Evolutionary conservation across 1,140 invertebrate species (phyloP).

Genomic region (Reticulitermes speratus): DNA sequence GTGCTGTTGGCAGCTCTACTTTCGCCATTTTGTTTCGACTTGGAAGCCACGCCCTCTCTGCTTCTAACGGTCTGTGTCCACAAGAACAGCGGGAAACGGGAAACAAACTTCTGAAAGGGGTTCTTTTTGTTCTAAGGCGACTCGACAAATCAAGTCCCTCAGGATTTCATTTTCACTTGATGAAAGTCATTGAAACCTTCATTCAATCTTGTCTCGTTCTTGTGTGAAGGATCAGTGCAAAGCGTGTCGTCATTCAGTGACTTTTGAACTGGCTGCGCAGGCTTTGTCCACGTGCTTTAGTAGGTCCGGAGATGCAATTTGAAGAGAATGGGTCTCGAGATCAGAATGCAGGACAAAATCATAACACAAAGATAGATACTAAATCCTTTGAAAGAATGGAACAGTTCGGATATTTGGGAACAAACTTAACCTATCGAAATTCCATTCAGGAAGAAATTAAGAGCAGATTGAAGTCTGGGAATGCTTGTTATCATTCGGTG

Average conservation of each 20-base stretch:
- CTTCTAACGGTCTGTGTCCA: not conserved
- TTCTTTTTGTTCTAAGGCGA: not conserved
- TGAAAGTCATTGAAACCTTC: conserved; percentile 1
- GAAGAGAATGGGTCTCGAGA: too few relatives aligned
- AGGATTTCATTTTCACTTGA: not conserved
- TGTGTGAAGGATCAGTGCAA: not conserved
- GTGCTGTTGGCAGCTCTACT: not conserved
- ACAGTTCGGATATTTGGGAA: too few relatives aligned
- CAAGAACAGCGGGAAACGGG: not conserved
- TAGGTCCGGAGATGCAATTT: too few relatives aligned
- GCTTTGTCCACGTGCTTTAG: too few relatives aligned
- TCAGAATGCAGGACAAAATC: too few relatives aligned
- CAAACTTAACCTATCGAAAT: too few relatives aligned
- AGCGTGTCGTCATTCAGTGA: not conserved
- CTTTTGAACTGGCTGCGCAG: not conserved
- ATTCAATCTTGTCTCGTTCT: not conserved
- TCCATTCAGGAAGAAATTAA: too few relatives aligned
- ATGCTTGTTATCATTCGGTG: too few relatives aligned
- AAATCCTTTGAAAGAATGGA: too few relatives aligned
- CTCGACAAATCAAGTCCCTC: not conserved
- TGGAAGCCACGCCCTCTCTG: not conserved
- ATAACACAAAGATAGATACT: too few relatives aligned
- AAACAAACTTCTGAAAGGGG: not conserved
- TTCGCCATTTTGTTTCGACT: not conserved
- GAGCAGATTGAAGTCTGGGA: too few relatives aligned